Percentiles rank a stretch among this genome's conserved stretches.
These are phyloP conservation scores for Trichogramma pretiosum DNA, from an alignment of 1,140 invertebrate genomes.

Conservation along the genomic window DNA sequence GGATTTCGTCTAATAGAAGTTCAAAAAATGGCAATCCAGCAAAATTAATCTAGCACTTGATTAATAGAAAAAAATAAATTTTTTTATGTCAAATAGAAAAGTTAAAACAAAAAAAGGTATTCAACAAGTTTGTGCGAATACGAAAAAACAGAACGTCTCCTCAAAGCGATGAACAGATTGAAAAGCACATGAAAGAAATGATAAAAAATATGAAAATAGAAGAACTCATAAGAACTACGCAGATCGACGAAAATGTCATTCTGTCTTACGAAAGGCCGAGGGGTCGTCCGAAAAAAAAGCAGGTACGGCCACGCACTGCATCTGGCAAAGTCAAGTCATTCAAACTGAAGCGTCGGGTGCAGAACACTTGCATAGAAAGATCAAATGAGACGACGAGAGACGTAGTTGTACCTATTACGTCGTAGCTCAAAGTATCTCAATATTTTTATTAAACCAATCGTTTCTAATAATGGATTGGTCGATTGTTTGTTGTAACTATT, in stretches of 20 bases:
- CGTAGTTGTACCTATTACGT: too few species aligned
- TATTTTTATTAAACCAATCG: too few species aligned
- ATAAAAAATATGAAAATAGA: conserved; percentile 9
- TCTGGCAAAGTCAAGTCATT: background rate
- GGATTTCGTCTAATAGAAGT: too few species aligned
- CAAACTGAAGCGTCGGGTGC: too few species aligned
- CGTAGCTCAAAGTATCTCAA: too few species aligned
- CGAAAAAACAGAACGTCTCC: conserved; percentile 10
- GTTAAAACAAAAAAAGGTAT: background rate
- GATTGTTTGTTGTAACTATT: too few species aligned
- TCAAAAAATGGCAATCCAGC: too few species aligned
- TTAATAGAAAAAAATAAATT: background rate
- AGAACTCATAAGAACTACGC: conserved; percentile 7
- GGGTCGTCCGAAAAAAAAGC: background rate
- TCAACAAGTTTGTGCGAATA: conserved; percentile 3
- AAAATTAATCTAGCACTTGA: too few species aligned
- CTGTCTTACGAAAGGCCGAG: background rate
- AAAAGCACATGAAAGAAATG: conserved; percentile 3
- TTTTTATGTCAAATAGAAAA: background rate
- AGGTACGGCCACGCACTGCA: conserved; percentile 12
- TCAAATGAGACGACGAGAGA: too few species aligned
- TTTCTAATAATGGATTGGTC: too few species aligned
- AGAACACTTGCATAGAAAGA: too few species aligned
- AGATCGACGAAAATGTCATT: conserved; percentile 1
- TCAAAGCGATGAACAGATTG: background rate